These are phyloP conservation scores for Eurosta solidaginis DNA, from an alignment of 1,140 invertebrate species.

Conservation along the genomic window DNA sequence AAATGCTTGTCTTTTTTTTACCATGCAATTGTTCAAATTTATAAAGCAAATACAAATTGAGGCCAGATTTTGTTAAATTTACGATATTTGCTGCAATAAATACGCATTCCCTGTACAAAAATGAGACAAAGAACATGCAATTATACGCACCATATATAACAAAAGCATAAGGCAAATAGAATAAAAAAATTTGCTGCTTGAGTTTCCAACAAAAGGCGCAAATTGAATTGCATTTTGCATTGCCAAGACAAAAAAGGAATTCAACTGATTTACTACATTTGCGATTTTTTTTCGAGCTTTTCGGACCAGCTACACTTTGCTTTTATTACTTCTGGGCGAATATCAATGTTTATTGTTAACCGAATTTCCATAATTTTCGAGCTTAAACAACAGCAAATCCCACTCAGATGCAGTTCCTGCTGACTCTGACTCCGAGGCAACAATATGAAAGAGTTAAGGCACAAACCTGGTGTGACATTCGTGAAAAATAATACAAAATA, in stretches of 20 bases:
- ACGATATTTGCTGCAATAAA: constrained; percentile 17
- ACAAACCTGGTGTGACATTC: background rate
- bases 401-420: background rate
- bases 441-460: constrained; percentile 14
- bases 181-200: background rate
- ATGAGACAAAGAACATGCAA: background rate
- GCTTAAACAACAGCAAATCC: constrained; percentile 4
- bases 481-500: background rate
- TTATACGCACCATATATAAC: constrained; percentile 3
- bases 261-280: constrained; percentile 10
- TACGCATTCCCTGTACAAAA: constrained; percentile 11
- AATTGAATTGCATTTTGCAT: background rate
- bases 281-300: background rate
- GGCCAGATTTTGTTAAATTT: constrained; percentile 2
- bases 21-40: background rate
- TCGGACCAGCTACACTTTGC: background rate
- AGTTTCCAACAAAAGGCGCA: background rate
- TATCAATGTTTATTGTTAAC: constrained; percentile 1
- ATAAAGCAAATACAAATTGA: constrained; percentile 10
- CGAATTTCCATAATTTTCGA: constrained; percentile 20
- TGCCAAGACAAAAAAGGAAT: background rate
- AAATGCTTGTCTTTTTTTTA: too few species aligned
- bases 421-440: background rate
- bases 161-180: background rate
- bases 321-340: constrained; percentile 12